Conservation (phyloP, 2,113 vertebrate genomes). For the Phrynosoma blainvillii region DNA sequence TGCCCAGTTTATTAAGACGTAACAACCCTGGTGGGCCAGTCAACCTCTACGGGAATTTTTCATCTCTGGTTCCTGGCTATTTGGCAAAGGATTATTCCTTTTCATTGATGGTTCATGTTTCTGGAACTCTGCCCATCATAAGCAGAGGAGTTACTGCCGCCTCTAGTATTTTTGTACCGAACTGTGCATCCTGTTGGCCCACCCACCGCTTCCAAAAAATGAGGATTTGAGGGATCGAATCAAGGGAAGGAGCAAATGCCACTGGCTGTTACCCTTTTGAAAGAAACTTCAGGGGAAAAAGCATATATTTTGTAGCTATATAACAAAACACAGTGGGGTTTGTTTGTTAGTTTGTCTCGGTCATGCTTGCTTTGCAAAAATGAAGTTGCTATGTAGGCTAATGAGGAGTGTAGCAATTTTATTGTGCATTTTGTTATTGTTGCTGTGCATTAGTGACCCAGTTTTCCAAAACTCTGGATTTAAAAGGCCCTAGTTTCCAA, state of each 20-base stretch:
- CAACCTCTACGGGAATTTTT: neutral
- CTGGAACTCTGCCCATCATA: neutral
- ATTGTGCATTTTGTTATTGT: too few relatives aligned
- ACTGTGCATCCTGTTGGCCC: neutral
- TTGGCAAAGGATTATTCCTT: too few relatives aligned
- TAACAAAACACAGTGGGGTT: too few relatives aligned
- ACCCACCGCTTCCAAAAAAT: neutral
- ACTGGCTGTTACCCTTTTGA: neutral
- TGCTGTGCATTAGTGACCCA: neutral
- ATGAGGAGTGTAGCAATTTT: neutral
- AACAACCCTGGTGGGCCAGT: neutral
- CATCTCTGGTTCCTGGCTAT: neutral
- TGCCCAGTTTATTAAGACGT: neutral
- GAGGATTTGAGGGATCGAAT: neutral
- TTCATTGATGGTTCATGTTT: too few relatives aligned
- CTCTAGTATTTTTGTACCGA: neutral
- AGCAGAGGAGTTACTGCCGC: neutral
- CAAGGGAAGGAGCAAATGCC: neutral
- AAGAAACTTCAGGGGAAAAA: neutral
- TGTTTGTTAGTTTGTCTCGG: too few relatives aligned
- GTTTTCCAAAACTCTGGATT: neutral
- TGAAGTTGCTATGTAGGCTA: neutral
- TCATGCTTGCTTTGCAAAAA: neutral
- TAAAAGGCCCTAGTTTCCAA: neutral
- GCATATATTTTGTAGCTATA: too few relatives aligned